Evolutionary conservation across 2,113 vertebrate genomes (phyloP).

Genomic region (Picathartes gymnocephalus): DNA sequence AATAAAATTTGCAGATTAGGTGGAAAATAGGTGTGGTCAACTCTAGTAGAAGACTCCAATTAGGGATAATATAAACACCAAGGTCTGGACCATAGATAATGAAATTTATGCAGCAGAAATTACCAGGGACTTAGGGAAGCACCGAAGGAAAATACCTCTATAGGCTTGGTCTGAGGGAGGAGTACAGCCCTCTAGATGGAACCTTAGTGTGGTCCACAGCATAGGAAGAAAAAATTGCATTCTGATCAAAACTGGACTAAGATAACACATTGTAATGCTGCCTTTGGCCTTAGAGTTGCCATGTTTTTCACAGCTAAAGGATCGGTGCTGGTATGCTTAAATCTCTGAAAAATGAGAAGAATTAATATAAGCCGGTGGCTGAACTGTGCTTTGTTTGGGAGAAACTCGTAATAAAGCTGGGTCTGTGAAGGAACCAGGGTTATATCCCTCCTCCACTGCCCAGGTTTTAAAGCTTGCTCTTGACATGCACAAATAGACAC

Average conservation of each 20-base stretch:
- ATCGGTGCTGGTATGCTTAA: not conserved
- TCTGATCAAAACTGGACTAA: not conserved
- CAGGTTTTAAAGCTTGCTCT: not conserved
- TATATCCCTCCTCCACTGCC: not conserved
- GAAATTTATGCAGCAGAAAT: not conserved
- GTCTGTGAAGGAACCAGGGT: not conserved
- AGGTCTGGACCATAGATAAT: accelerated
- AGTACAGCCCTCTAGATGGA: not conserved
- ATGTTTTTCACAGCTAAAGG: not conserved
- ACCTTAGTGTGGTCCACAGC: not conserved
- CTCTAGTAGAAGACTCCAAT: not conserved
- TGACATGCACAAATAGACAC: accelerated
- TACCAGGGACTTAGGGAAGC: not conserved
- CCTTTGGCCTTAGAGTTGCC: not conserved
- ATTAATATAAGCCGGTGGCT: not conserved
- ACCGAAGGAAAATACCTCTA: not conserved
- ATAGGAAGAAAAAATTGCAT: not conserved
- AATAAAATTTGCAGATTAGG: not conserved
- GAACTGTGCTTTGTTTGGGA: not conserved
- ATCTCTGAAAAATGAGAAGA: conserved; percentile 7
- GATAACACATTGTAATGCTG: not conserved
- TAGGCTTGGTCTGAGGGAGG: not conserved
- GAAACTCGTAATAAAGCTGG: not conserved
- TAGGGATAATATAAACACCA: not conserved
- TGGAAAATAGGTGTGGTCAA: not conserved